These are phyloP conservation scores for Pseudococcus longispinus DNA, from an alignment of 2,888 invertebrate genomes.

Conservation along the genomic window DNA sequence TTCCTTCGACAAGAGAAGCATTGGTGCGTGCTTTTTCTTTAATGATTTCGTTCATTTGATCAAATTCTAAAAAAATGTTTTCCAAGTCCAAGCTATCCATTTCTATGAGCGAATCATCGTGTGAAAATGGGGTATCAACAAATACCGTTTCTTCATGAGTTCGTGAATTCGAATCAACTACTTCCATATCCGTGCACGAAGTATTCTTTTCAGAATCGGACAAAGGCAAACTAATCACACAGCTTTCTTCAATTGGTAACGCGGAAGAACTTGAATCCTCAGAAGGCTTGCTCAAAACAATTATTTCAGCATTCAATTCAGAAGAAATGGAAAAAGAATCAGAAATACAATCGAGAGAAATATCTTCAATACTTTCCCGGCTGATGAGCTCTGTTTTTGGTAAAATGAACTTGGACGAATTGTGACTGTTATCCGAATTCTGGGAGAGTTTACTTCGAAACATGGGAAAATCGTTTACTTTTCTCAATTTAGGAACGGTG, in stretches of 20 bases:
- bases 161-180: background rate
- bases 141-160: background rate
- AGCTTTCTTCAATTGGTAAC: too few species aligned
- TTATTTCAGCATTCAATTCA: background rate
- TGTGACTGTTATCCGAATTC: background rate
- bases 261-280: background rate
- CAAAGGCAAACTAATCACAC: background rate
- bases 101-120: background rate
- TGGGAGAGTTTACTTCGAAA: background rate
- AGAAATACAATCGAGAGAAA: background rate
- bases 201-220: background rate
- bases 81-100: background rate
- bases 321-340: background rate
- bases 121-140: background rate
- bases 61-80: background rate
- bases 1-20: background rate
- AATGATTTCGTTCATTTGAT: constrained; percentile 24
- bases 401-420: background rate
- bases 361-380: background rate
- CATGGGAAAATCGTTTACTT: background rate
- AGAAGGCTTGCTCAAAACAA: background rate
- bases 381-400: background rate
- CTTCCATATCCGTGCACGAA: background rate
- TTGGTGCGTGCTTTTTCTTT: background rate
- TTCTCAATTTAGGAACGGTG: background rate